Evolutionary conservation across 2,888 invertebrate genomes (phyloP), one percentile per base, ranked within the genome.

Genomic region (Thereva nobilitata): DNA sequence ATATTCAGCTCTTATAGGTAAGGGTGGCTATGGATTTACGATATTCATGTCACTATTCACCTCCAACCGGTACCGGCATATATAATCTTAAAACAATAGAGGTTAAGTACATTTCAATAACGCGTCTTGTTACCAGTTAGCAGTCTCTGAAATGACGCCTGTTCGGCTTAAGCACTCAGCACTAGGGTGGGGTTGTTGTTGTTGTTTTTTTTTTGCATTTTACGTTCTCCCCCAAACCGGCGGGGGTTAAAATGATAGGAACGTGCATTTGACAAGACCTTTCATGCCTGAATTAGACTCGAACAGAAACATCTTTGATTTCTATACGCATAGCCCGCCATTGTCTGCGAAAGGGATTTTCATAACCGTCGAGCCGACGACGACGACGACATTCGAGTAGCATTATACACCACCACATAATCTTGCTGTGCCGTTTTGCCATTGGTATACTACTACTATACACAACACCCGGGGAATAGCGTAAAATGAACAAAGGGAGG

Each of bases 21-120:
- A 23, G 23, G 23, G 23, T 23, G 23, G 23, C 23, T 23, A 23
- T 23, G 23, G 23, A 23, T 23, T 23, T 23, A 23, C 23, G 40
- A 41, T 37, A 35, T 40, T 49, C 40, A 37, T 55, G 41, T 34
- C 9, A 41, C 40, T 6, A 38, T 5, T 9, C 38, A 5, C 23
- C 9, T 23, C 38, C 41, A 10, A 35, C 44, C 35, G 44, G 44
- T 23, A 45, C 35, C 34, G 37, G 57, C 44, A 10, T 44, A 44
- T 59, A 59, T 59, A 56, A 55, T 45, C 55, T 37, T 42, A 47
- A 55, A 55, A 65, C 55, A 65, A 56, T 65, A 41, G 65, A 55
- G 55, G 65, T 65, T 65, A 55, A 65, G 65, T 65, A 65, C 65
- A 55, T 56, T 56, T 45, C 56, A 65, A 54, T 44, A 65, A 47